These are phyloP conservation scores for Apodemus agrarius DNA, from an alignment of 2,797 vertebrate species.

Conservation along the genomic window DNA sequence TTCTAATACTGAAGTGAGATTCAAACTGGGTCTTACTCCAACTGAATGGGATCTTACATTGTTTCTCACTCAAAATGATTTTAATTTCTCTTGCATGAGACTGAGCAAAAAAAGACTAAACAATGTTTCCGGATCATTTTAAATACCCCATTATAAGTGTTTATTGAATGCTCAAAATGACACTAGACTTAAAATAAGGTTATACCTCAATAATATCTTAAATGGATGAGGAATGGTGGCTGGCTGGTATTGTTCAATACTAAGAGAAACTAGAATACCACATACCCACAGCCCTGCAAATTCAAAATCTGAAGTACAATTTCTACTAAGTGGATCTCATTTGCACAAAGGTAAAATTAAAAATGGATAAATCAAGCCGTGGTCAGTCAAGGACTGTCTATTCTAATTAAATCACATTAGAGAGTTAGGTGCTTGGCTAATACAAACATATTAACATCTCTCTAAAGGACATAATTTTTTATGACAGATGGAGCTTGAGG, in stretches of 20 bases:
- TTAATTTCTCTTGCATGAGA: background rate
- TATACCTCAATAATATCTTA: background rate
- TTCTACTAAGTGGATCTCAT: background rate
- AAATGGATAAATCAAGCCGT: background rate
- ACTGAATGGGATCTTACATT: background rate
- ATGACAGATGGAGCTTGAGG: constrained; percentile 15
- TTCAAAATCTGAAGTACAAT: background rate
- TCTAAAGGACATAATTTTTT: background rate
- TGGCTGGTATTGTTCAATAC: background rate
- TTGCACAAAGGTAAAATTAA: background rate
- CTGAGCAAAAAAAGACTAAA: background rate
- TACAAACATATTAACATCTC: constrained; percentile 23
- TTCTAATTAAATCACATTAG: constrained; percentile 1
- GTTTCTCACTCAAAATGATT: background rate
- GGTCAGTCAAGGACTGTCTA: background rate
- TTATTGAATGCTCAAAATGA: background rate
- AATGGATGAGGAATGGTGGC: background rate
- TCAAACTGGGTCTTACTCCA: background rate
- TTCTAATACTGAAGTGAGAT: background rate
- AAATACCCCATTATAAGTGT: background rate
- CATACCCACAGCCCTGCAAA: background rate
- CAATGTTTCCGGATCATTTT: background rate
- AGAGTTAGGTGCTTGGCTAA: constrained; percentile 6
- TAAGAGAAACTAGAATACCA: background rate
- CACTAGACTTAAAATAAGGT: background rate